These are phyloP conservation scores for Rhinophrynus dorsalis DNA, from an alignment of 2,797 vertebrate genomes.

Conservation along the genomic window DNA sequence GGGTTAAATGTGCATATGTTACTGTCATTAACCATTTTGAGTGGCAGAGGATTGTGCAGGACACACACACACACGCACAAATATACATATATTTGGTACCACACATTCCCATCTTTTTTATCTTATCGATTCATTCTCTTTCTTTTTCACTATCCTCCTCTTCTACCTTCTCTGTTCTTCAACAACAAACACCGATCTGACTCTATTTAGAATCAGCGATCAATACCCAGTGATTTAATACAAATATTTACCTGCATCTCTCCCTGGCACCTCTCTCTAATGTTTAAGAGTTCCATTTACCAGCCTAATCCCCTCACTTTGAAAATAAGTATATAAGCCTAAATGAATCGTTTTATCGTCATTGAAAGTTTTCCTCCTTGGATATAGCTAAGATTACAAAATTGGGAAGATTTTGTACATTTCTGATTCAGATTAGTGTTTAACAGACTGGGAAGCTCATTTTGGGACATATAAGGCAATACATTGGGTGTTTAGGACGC, in stretches of 20 bases:
- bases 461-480: too few species aligned
- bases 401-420: background rate
- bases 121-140: slow-evolving; percentile 14
- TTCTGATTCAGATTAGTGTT: too few species aligned
- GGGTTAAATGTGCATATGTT: too few species aligned
- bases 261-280: background rate
- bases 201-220: slow-evolving; percentile 29
- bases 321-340: slow-evolving; percentile 8
- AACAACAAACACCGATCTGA: slow-evolving; percentile 10
- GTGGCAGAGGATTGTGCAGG: too few species aligned
- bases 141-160: background rate
- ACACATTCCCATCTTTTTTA: slow-evolving; percentile 3
- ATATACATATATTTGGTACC: background rate
- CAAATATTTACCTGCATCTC: slow-evolving; percentile 36
- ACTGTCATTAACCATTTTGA: too few species aligned
- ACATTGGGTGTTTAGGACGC: too few species aligned
- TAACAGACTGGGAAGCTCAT: too few species aligned
- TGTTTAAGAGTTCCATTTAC: slow-evolving; percentile 15
- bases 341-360: background rate
- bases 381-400: background rate
- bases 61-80: too few species aligned
- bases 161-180: slow-evolving; percentile 5
- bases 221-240: slow-evolving; percentile 31
- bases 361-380: background rate
- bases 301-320: slow-evolving; percentile 33